Evolutionary conservation across 2,113 vertebrate genomes (phyloP).

Genomic region (Puma concolor): DNA sequence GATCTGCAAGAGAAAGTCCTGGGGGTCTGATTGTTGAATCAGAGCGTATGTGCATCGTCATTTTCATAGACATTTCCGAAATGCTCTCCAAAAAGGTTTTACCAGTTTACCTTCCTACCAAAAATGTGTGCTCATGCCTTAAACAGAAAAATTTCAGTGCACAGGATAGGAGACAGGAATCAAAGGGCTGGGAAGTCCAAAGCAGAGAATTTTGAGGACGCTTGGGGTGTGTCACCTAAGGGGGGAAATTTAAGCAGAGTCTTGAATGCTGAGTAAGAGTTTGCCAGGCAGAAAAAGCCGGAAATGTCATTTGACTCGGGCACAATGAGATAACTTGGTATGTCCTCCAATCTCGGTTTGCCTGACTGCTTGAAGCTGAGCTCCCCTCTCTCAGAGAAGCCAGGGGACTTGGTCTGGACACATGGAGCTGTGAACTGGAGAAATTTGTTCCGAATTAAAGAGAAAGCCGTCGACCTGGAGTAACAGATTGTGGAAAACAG

Average conservation of each 20-base stretch:
- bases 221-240: background rate
- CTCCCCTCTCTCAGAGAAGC: background rate
- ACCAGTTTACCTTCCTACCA: background rate
- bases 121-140: background rate
- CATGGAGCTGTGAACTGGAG: background rate
- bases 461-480: background rate
- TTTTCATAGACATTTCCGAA: background rate
- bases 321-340: background rate
- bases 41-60: background rate
- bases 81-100: background rate
- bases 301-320: background rate
- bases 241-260: background rate
- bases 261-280: background rate
- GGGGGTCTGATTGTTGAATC: background rate
- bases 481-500: background rate
- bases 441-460: constrained; percentile 9
- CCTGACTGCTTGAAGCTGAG: background rate
- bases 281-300: background rate
- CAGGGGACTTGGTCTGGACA: background rate
- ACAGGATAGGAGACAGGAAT: background rate
- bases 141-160: background rate
- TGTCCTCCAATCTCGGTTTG: background rate
- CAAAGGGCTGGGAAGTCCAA: background rate
- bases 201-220: background rate
- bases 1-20: background rate